Base-by-base conservation (phyloP, 2,797 vertebrate genomes). In the Clarias laeviceps region DNA sequence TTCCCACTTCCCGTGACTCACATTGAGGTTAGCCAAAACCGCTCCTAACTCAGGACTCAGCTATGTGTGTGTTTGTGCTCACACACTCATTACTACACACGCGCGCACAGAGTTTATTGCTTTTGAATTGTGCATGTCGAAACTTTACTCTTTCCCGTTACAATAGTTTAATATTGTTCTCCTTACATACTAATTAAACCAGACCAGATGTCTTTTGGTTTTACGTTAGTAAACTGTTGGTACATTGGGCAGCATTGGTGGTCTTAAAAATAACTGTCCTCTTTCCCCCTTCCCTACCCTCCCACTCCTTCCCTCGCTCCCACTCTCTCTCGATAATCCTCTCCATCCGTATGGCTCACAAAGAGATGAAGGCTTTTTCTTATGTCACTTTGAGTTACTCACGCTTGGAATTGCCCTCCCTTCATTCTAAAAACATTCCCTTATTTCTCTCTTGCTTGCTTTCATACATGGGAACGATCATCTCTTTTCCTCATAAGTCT, bases 351-450 rank as follows among this genome's bases (percentile, higher is more conserved):
- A 92, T 88, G 90, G 83, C 90, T 90, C 87, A 88, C 89, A 88
- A 84, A 80, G 89, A 92, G 91, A 92, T 91, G 91, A 92, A 93
- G 91, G 90, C 86, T 92, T 85, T 87, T 90, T 87, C 91, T 93
- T 91, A 90, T 93, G 94, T 95, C 93, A 93, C 90, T 93, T 86
- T 92, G 91, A 93, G 90, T 95, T 93, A 94, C 88, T 93, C 89
- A 85, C 84, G 91, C 92, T 94, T 92, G 90, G 90, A 94, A 92
- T 92, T 93, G 90, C 85, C 56, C 78, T 84, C 69, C 74, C 88
- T 87, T 81, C 57, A 81, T 86, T 64, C 80, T 68, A 80, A 80
- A 84, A 87, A 84, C 65, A 80, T 45, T 64, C 79, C 27, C 62
- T 85, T 84, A 15, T 88, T 88, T 87, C 27, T 77, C 29, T 24